Evolutionary conservation across 2,797 vertebrate genomes (phyloP).

Genomic region (Enteromius mattozi): DNA sequence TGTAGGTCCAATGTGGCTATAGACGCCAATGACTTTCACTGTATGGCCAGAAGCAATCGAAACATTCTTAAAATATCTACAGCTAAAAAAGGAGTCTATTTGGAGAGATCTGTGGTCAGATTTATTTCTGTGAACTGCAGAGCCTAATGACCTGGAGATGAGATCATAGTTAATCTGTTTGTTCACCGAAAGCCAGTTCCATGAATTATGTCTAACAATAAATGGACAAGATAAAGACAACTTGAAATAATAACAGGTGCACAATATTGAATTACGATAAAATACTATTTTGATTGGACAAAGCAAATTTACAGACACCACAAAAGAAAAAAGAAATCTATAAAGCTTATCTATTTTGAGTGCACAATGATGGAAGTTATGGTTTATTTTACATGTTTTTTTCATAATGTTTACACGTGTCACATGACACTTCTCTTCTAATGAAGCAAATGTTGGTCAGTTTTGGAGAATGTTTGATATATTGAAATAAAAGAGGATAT

Average conservation of each 20-base stretch:
- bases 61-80: background rate
- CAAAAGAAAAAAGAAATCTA: background rate
- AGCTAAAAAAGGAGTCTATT: background rate
- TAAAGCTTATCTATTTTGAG: background rate
- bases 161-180: slow-evolving; percentile 28
- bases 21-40: background rate
- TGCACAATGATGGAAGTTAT: background rate
- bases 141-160: background rate
- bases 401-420: slow-evolving; percentile 15
- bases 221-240: slow-evolving; percentile 1
- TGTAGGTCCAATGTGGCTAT: background rate
- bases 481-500: slow-evolving; percentile 16
- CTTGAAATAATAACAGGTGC: slow-evolving; percentile 8
- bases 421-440: slow-evolving; percentile 10
- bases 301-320: slow-evolving; percentile 4
- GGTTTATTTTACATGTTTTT: background rate
- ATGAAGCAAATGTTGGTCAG: slow-evolving; percentile 6
- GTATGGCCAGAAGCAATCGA: background rate
- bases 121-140: slow-evolving; percentile 29
- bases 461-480: slow-evolving; percentile 25
- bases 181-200: slow-evolving; percentile 3
- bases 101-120: slow-evolving; percentile 5
- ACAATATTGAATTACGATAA: slow-evolving; percentile 12
- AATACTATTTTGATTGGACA: slow-evolving; percentile 18
- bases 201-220: slow-evolving; percentile 17